Base-by-base conservation (phyloP, 2,113 vertebrate species). In the Hepsetus odoe region DNA sequence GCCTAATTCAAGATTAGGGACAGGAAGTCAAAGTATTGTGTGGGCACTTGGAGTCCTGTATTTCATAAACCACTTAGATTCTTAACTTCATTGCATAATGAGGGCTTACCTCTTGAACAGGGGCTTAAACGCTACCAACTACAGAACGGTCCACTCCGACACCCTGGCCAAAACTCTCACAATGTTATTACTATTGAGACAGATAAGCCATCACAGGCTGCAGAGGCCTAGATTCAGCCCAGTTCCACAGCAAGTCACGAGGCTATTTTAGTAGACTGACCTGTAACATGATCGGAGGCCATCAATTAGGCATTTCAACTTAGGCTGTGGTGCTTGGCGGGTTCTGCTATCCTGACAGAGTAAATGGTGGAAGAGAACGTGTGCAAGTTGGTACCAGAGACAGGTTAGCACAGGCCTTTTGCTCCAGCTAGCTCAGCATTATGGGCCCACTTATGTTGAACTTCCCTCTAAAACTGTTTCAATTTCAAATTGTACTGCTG, bases 271-370 rank as follows among this genome's bases (percentile, higher is more conserved):
- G 13, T 40, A 46, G 78, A 33, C 76, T 83, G 85, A 85, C 83
- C 80, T 82, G 85, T 81, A 86, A 88, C 76, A 46, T 77, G 80
- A 85, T 81, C 82, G 51, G 14, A 12, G 51, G 22, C 74, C 68
- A 84, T 85, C 68, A 83, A 83, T 84, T 76, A 80, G 73, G 68
- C 65, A 82, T 86, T 79, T 83, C 70, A 78, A 46, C 77, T 59
- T 26, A 66, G 35, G 68, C 81, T 72, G 62, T 40, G 61, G 65
- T 35, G 72, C 59, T 64, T 61, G 40, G 59, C 38, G 32, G 44
- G 73, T 74, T 62, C 51, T 18, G 44, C 58, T 64, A 62, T 16
- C 49, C 28, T 46, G 24, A 55, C 66, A 33, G 58, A 71, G 72
- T 44, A 49, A 79, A 79, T 2, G 12, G 20, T 67, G 40, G 55